Evolutionary conservation across 1,140 invertebrate genomes (phyloP), one percentile per base, ranked within the genome.

Genomic region (Philopotamus ludificatus): DNA sequence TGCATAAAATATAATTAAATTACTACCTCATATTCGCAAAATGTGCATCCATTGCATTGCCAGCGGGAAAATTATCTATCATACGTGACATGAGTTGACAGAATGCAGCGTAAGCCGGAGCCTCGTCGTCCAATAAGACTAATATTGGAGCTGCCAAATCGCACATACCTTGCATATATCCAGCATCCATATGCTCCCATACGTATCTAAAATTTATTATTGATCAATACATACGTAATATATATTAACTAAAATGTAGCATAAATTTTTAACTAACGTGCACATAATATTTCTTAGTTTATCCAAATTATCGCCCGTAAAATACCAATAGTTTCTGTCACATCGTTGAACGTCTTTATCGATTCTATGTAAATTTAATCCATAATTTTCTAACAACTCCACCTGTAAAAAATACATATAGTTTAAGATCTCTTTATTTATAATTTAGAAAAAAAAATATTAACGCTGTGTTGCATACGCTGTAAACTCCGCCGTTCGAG

Each of bases 341-440:
- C 95, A 98, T 63, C 95, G 79, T 76, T 95, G 92, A 2, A 97
- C 95, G 78, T 98, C 95, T 78, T 98, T 98, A 74, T 98, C 95
- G 67, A 98, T 97, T 20, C 95, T 83, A 77, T 97, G 94, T 0
- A 97, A 76, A 77, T 97, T 97, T 18, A 95, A 75, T 0, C 91
- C 92, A 72, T 97, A 97, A 57, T 84, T 86, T 71, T 96, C 92
- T 45, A 97, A 77, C 41, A 96, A 75, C 73, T 94, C 92, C 67
- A 84, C 85, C 90, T 93, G n/a, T 44, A 9, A 2, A 2, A 15
- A 44, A 15, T 44, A 2, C 18, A 2, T 44, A 44, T 8, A 39
- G 34, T 39, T 8, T 58, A 10, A 28, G 15, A 7, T 41, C 4
- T 58, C 15, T 20, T 49, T 49, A 9, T 8, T 20, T 20, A 49